Conservation (phyloP, 2,888 invertebrate genomes). For the Electrophaes corylata region DNA sequence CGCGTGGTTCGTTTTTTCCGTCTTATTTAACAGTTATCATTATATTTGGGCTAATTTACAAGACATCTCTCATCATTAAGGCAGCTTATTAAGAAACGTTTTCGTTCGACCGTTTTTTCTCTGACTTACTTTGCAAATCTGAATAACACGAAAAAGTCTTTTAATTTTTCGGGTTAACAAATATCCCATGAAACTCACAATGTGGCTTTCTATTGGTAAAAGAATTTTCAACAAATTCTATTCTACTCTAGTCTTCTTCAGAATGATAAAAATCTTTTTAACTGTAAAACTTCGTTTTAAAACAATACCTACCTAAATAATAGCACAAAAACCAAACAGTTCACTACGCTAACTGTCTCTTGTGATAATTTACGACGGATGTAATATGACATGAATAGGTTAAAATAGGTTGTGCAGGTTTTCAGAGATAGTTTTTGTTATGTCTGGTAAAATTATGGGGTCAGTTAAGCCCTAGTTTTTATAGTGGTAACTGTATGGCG, state of each 20-base stretch:
- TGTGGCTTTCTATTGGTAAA: too few species aligned
- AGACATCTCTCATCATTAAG: too few species aligned
- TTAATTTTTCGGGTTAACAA: too few species aligned
- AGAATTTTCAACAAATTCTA: neutral
- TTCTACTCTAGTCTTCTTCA: neutral
- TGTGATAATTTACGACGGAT: constrained; percentile 34
- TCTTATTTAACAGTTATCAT: too few species aligned
- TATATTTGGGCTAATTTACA: too few species aligned
- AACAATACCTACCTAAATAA: constrained; percentile 3
- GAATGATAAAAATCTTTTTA: neutral
- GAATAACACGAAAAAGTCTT: too few species aligned
- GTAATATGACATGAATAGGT: constrained; percentile 36
- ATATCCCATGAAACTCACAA: too few species aligned
- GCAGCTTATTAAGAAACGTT: too few species aligned
- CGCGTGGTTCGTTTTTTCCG: too few species aligned
- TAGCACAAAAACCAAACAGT: neutral
- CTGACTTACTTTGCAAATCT: too few species aligned
- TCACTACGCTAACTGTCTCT: constrained; percentile 29
- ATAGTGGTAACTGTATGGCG: neutral
- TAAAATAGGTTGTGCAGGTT: constrained; percentile 17
- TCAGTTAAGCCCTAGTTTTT: constrained; percentile 1
- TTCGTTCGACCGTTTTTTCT: too few species aligned
- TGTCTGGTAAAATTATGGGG: constrained; percentile 21
- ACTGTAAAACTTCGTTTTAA: neutral
- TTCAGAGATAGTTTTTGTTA: constrained; percentile 14